Evolutionary conservation across 2,797 vertebrate species (phyloP).

Genomic region (Hoplostethus mediterraneus): DNA sequence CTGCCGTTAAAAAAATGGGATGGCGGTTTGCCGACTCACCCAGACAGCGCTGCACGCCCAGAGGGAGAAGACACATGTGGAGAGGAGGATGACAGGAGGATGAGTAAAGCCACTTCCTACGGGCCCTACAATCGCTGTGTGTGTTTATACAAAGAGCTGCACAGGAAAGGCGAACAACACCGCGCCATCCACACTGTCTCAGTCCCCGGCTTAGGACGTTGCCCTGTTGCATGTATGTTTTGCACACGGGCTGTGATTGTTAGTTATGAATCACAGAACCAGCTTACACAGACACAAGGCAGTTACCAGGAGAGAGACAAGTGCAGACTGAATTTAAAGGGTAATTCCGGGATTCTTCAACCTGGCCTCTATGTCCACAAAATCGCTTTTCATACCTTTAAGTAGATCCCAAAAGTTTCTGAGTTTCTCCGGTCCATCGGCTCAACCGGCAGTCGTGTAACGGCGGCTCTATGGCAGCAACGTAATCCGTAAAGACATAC

Average conservation of each 20-base stretch:
- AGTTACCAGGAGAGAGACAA: neutral
- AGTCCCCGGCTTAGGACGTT: neutral
- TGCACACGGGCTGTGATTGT: neutral
- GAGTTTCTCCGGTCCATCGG: too few species aligned
- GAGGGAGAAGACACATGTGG: constrained; percentile 6
- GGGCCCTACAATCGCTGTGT: constrained; percentile 14
- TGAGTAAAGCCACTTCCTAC: constrained; percentile 39
- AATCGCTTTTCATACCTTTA: too few species aligned
- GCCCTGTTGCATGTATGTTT: constrained; percentile 1
- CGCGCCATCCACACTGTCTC: neutral
- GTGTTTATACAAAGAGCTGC: constrained; percentile 22
- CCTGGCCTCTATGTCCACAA: too few species aligned
- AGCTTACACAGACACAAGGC: constrained; percentile 3
- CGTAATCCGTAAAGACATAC: too few species aligned
- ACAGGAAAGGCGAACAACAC: neutral
- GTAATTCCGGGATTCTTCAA: too few species aligned
- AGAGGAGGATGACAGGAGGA: constrained; percentile 24
- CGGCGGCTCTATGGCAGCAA: too few species aligned
- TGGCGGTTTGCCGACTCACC: constrained; percentile 21
- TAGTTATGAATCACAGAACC: constrained; percentile 18
- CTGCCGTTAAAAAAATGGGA: constrained; percentile 10
- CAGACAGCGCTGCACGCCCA: neutral
- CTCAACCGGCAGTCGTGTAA: too few species aligned
- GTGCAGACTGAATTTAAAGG: neutral
- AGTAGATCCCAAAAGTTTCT: too few species aligned